Conservation (phyloP, 2,797 vertebrate genomes). For the Lepilemur ruficaudatus region DNA sequence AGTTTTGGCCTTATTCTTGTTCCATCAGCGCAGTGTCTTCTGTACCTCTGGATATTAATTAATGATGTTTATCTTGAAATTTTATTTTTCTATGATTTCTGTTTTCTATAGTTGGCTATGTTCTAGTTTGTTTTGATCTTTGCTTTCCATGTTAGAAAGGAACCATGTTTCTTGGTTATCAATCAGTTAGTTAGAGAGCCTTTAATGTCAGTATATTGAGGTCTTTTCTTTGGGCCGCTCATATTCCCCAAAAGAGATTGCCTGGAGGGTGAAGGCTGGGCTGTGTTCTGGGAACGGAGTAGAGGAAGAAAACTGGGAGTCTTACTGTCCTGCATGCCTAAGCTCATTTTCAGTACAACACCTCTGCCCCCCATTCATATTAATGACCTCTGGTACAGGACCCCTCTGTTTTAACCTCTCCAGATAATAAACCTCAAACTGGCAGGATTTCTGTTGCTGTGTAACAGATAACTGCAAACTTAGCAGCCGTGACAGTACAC, state of each 20-base stretch:
- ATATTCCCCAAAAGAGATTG: background rate
- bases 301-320: background rate
- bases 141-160: background rate
- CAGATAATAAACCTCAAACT: background rate
- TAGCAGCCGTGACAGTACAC: background rate
- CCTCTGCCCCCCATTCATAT: slow-evolving; percentile 3
- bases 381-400: background rate
- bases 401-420: background rate
- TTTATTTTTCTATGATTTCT: background rate
- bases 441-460: background rate
- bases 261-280: background rate
- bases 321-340: background rate
- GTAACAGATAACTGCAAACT: background rate
- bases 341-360: background rate
- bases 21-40: background rate
- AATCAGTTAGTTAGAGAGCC: background rate
- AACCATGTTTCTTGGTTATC: background rate
- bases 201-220: background rate
- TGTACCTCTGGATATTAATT: background rate
- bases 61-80: background rate
- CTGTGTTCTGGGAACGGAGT: background rate
- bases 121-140: background rate
- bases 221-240: background rate
- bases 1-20: background rate
- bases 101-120: background rate